Percentiles rank a stretch among this genome's conserved stretches.
Conservation (phyloP, 2,113 vertebrate species). For the Macquaria australasica region DNA sequence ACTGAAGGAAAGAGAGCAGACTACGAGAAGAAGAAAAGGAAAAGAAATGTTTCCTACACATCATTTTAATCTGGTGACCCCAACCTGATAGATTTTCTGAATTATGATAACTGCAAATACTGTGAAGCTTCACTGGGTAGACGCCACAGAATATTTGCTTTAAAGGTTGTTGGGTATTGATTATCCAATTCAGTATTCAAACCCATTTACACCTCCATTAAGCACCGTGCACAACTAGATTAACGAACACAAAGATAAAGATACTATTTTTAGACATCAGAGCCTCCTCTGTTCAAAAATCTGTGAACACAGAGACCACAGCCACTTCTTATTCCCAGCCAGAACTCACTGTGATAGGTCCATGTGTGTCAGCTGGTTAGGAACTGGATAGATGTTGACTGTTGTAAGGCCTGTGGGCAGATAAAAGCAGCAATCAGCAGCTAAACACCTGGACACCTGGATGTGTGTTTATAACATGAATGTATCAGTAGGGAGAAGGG, state of each 20-base stretch:
- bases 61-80: background rate
- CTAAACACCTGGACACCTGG: conserved; percentile 36
- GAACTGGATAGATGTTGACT: conserved; percentile 92
- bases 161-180: background rate
- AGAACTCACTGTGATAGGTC: conserved; percentile 93
- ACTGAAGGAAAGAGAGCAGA: background rate
- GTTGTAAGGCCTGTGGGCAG: conserved; percentile 87
- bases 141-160: conserved; percentile 21
- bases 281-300: conserved; percentile 5
- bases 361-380: conserved; percentile 90
- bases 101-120: background rate
- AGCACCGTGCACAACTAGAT: background rate
- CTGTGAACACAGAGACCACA: conserved; percentile 10
- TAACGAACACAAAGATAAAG: conserved; percentile 13
- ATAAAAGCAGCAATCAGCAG: conserved; percentile 48
- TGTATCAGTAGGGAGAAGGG: conserved; percentile 11
- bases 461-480: conserved; percentile 24
- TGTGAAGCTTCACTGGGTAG: background rate
- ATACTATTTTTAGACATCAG: conserved; percentile 31
- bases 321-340: conserved; percentile 32
- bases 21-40: background rate
- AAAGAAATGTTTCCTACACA: background rate
- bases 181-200: background rate
- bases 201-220: background rate
- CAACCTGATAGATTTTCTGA: background rate